Base-by-base conservation (phyloP, 2,113 vertebrate genomes). In the Paralichthys olivaceus region DNA sequence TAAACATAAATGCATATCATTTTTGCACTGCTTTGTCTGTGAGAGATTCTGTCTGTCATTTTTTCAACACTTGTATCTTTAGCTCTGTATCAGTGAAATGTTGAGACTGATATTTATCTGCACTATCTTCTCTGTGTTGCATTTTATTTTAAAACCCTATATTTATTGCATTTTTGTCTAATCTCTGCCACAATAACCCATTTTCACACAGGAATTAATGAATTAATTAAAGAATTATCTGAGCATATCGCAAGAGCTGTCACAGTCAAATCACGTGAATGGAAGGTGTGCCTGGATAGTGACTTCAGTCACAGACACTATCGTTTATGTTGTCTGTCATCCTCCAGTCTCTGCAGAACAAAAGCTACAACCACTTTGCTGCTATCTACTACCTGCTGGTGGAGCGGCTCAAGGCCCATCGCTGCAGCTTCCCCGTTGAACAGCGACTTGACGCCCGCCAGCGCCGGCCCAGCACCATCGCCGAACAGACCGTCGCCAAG, bases 361-460 rank as follows among this genome's bases (percentile, higher is more conserved):
- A 97, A 93, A 99, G 97, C 89, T 99, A 99, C 82, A 99, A 99
- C 94, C 98, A 99, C 94, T 99, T 99, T 88, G 97, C 97, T 91
- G 98, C 98, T 77, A 99, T 99, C 90, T 99, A 99, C 89, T 99
- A 96, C 94, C 92, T 99, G 91, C 87, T 99, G 90, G 96, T 99
- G 88, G 98, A 99, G 90, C 95, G 98, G 66, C 96, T 99, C 26
- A 98, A 97, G 83, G 96, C 97, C 0, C 98, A 99, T 55, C 94
- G 98, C 83, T 99, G 97, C 83, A 99, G 98, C 84, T 99, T 99
- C 90, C 98, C 98, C 0, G 96, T 99, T 62, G 98, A 99, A 82
- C 96, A 97, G 87, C 92, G 97, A 61, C 94, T 99, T 0, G 98
- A 99, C 6, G 94, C 95, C 47, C 96, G 96, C 26, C 97, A 98